These are phyloP conservation scores for Apotomis capreana DNA, from an alignment of 2,888 invertebrate genomes.

Conservation along the genomic window DNA sequence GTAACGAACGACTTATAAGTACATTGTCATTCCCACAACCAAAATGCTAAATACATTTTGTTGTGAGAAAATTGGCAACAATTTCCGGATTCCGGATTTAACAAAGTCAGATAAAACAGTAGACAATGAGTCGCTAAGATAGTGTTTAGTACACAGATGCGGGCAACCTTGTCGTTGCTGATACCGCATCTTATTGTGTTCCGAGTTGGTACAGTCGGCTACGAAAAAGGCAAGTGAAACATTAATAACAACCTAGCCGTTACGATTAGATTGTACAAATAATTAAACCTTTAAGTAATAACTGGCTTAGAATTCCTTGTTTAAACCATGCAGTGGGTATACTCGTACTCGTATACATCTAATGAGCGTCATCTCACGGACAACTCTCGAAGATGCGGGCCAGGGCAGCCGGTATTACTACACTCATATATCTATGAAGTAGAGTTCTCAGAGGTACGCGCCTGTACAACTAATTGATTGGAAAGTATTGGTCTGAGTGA, in stretches of 20 bases:
- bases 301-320: too few species aligned
- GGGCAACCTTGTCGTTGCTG: constrained; percentile 56
- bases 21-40: too few species aligned
- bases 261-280: too few species aligned
- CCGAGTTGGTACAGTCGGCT: too few species aligned
- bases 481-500: constrained; percentile 44
- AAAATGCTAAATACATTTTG: constrained; percentile 8
- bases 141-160: constrained; percentile 61
- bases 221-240: background rate
- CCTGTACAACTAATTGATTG: constrained; percentile 46
- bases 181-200: constrained; percentile 34
- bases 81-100: constrained; percentile 35
- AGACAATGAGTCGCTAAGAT: constrained; percentile 60
- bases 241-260: too few species aligned
- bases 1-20: too few species aligned
- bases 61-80: constrained; percentile 26
- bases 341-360: too few species aligned
- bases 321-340: too few species aligned
- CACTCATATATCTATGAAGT: background rate
- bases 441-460: constrained; percentile 21
- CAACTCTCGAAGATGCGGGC: too few species aligned
- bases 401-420: background rate
- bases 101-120: constrained; percentile 59
- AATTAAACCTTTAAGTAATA: too few species aligned
- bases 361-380: too few species aligned